These are phyloP conservation scores for Panthera uncia DNA, from an alignment of 2,113 vertebrate genomes.

Conservation along the genomic window DNA sequence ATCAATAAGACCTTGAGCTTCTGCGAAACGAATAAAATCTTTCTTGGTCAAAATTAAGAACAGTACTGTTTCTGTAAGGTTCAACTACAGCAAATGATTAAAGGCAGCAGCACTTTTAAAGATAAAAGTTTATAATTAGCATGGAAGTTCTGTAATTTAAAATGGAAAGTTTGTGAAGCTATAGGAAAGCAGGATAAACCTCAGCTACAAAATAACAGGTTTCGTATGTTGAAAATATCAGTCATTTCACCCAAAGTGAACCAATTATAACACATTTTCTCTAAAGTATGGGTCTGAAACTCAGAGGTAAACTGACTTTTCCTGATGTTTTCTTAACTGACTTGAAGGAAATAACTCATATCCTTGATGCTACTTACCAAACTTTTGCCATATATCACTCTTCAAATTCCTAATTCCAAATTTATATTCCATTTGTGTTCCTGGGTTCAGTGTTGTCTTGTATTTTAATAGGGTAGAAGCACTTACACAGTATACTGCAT, in stretches of 20 bases:
- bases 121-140: conserved; percentile 88
- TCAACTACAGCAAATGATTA: conserved; percentile 86
- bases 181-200: conserved; percentile 82
- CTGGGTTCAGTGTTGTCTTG: neutral
- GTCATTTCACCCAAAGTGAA: conserved; percentile 81
- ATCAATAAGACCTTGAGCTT: conserved; percentile 67
- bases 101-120: conserved; percentile 86
- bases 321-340: neutral
- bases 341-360: conserved; percentile 68
- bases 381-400: conserved; percentile 15
- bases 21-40: conserved; percentile 74
- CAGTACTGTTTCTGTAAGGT: conserved; percentile 81
- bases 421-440: neutral
- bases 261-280: conserved; percentile 77
- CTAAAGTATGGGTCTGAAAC: conserved; percentile 55
- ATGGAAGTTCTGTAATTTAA: conserved; percentile 87
- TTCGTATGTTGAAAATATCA: conserved; percentile 86
- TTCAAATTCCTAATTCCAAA: conserved; percentile 26
- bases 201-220: conserved; percentile 86
- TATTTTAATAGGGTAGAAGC: neutral
- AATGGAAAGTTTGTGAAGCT: conserved; percentile 87
- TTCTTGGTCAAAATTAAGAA: conserved; percentile 84
- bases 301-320: conserved; percentile 69
- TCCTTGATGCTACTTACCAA: conserved; percentile 35
- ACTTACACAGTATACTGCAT: neutral